Percentiles rank a stretch among this genome's conserved stretches.
phyloP scores from a whole-genome alignment of 2,888 invertebrate genomes.

The Mesorhabditis sp. region DNA sequence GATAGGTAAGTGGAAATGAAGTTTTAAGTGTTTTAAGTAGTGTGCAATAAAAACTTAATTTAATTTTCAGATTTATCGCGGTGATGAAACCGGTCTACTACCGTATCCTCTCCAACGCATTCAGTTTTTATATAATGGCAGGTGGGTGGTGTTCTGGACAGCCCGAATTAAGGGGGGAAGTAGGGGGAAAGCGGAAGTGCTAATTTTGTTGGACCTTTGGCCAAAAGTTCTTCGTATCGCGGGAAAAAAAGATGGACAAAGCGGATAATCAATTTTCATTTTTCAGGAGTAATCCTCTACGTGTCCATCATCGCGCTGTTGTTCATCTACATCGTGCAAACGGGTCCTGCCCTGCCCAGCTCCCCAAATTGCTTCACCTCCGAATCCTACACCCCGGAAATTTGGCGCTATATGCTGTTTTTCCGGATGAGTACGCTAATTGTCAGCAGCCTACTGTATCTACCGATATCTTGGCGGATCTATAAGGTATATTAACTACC shows the following conservation, averaged over 20 bases:
- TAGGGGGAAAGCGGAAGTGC: too few species aligned
- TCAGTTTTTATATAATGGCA: background rate
- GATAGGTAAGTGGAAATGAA: background rate
- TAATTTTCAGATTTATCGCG: background rate
- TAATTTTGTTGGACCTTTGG: too few species aligned
- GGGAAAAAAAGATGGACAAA: too few species aligned
- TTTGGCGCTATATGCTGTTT: background rate
- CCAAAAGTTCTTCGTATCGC: too few species aligned
- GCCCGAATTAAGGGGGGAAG: too few species aligned
- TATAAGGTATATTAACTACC: background rate
- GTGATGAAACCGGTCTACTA: background rate
- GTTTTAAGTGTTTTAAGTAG: background rate
- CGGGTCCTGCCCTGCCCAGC: background rate
- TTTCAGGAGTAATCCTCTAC: background rate
- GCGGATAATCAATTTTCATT: background rate
- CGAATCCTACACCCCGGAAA: background rate
- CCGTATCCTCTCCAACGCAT: background rate
- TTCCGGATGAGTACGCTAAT: constrained; percentile 6
- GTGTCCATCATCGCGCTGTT: background rate
- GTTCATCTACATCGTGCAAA: background rate
- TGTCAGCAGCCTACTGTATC: background rate
- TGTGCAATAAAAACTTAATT: background rate
- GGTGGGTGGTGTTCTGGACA: background rate
- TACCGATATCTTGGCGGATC: background rate
- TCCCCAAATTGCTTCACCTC: constrained; percentile 2